Conservation (phyloP, 2,113 vertebrate species). For the Thermophis baileyi region DNA sequence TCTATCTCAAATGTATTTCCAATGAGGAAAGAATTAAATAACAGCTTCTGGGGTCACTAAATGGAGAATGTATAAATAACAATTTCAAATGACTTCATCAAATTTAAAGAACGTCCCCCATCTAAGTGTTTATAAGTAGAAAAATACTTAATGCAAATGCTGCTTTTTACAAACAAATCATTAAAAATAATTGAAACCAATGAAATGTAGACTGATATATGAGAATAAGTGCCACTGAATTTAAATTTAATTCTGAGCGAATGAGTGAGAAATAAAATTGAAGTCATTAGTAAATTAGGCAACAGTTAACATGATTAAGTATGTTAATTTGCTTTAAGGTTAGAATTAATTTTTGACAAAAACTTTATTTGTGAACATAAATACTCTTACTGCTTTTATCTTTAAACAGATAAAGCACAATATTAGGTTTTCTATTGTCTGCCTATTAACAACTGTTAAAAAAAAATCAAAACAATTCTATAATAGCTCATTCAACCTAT, state of each 20-base stretch:
- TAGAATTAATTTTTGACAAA: not conserved
- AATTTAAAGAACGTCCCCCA: not conserved
- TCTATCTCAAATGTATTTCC: not conserved
- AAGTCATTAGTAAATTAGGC: not conserved
- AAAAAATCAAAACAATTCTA: not conserved
- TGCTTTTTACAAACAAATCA: not conserved
- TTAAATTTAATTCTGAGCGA: not conserved
- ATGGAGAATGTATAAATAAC: not conserved
- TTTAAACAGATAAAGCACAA: not conserved
- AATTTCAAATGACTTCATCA: not conserved
- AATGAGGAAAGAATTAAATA: not conserved
- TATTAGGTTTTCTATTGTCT: not conserved
- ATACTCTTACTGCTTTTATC: not conserved
- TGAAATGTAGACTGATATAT: not conserved
- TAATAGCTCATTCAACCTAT: not conserved
- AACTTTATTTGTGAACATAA: not conserved
- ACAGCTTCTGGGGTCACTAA: not conserved
- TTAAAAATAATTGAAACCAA: not conserved
- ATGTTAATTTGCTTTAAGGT: not conserved
- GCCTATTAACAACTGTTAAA: not conserved
- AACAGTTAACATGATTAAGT: not conserved
- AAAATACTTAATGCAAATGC: not conserved
- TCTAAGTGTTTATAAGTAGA: not conserved
- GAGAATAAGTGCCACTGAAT: not conserved
- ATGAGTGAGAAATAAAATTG: not conserved